A percentile compares a stretch with the other conserved stretches of the same genome.
These are phyloP conservation scores for Chunga burmeisteri DNA, from an alignment of 2,113 vertebrate genomes.

Conservation along the genomic window DNA sequence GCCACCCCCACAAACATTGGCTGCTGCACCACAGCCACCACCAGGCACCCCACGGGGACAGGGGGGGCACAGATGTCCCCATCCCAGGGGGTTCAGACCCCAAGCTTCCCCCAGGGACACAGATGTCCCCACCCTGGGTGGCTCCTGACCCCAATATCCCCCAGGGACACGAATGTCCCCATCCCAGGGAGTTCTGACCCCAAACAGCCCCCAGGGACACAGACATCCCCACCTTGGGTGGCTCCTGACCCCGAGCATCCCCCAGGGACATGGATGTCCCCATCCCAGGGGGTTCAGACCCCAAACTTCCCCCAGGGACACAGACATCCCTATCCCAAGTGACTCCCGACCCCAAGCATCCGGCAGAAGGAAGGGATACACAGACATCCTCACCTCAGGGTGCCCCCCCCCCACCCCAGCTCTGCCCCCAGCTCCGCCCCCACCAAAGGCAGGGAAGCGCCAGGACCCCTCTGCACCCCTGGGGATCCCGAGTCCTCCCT, in stretches of 20 bases:
- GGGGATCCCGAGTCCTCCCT: background rate
- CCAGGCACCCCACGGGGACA: fast-evolving
- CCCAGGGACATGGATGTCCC: background rate
- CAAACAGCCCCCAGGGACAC: fast-evolving
- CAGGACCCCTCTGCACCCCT: background rate
- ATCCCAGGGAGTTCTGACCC: too few relatives aligned
- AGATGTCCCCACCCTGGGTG: background rate
- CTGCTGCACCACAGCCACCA: fast-evolving
- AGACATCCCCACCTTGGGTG: fast-evolving
- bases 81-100: background rate
- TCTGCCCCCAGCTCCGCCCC: background rate
- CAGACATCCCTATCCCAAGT: fast-evolving
- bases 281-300: background rate
- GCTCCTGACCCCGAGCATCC: fast-evolving
- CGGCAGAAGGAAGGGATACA: fast-evolving
- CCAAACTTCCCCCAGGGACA: fast-evolving
- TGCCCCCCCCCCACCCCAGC: background rate
- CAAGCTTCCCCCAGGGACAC: fast-evolving
- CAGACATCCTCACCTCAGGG: fast-evolving
- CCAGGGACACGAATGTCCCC: fast-evolving
- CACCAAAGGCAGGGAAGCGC: background rate
- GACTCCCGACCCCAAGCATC: fast-evolving
- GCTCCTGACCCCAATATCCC: fast-evolving
- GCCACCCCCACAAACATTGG: background rate
- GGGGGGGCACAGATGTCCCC: background rate